A percentile compares a stretch with the other conserved stretches of the same genome.
Conservation (phyloP, 2,888 invertebrate genomes). For the Meiosimyza decipiens region DNA sequence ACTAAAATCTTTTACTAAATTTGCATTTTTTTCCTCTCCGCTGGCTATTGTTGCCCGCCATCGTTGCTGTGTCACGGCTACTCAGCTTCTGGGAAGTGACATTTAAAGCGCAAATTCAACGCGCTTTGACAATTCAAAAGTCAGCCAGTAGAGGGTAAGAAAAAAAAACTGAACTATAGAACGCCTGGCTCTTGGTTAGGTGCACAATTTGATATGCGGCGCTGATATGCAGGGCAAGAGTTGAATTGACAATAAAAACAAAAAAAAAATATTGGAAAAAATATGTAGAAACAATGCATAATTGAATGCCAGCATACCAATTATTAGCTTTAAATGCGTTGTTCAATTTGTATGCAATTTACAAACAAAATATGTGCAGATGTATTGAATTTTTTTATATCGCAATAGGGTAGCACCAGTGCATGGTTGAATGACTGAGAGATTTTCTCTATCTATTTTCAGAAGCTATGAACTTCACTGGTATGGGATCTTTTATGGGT, state of each 20-base stretch:
- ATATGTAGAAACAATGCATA: no score
- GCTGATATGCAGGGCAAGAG: slow-evolving; percentile 15
- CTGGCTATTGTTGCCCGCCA: neutral
- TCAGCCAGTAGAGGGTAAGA: neutral
- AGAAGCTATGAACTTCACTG: no score
- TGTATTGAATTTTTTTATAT: no score
- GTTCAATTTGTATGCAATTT: no score
- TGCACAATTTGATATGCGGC: slow-evolving; percentile 28
- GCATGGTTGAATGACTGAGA: no score
- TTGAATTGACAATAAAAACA: slow-evolving; percentile 11
- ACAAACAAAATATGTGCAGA: no score
- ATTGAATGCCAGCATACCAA: no score
- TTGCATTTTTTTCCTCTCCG: slow-evolving; percentile 20
- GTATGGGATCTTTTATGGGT: no score
- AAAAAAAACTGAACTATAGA: neutral
- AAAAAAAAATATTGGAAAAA: neutral
- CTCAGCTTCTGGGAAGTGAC: slow-evolving; percentile 32
- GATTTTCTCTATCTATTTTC: no score
- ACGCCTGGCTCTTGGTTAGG: neutral
- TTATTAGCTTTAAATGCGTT: no score
- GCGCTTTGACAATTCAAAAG: slow-evolving; percentile 34
- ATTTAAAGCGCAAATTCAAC: slow-evolving; percentile 37
- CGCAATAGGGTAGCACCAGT: no score
- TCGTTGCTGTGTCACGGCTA: slow-evolving; percentile 17
- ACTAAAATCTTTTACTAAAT: slow-evolving; percentile 28